Conservation (phyloP, 2,113 vertebrate genomes). For the Chelonoidis abingdonii region DNA sequence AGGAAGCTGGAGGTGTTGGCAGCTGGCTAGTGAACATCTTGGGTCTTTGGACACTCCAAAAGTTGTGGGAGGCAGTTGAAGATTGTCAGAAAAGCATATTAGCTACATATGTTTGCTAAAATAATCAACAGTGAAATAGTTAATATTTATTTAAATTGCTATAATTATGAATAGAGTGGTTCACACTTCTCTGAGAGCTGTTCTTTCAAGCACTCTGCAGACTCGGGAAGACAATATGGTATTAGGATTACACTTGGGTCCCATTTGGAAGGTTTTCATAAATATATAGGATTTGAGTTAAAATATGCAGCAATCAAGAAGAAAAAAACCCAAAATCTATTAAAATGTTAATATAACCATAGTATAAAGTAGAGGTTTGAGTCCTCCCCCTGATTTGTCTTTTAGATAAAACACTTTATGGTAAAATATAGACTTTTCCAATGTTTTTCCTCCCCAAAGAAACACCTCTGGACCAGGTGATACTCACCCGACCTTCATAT, state of each 20-base stretch:
- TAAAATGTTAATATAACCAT: neutral
- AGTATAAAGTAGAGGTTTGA: neutral
- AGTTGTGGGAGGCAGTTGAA: no score
- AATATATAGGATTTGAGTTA: neutral
- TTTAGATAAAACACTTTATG: neutral
- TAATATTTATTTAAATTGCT: no score
- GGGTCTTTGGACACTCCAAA: no score
- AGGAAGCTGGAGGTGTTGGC: no score
- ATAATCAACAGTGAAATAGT: no score
- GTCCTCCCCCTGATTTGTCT: neutral
- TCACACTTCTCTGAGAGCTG: no score
- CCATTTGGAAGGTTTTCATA: neutral
- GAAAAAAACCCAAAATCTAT: neutral
- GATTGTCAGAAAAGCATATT: no score
- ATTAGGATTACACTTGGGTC: neutral
- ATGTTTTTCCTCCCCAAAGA: neutral
- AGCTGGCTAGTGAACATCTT: no score
- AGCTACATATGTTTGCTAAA: no score
- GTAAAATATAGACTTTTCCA: neutral
- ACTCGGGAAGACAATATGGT: no score
- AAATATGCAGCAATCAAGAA: neutral
- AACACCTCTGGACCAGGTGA: neutral
- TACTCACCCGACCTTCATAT: slow-evolving; percentile 53
- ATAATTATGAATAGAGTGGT: no score
- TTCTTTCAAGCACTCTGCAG: no score